phyloP scores from a whole-genome alignment of 2,888 invertebrate species.

The Anagyrus pseudococci region DNA sequence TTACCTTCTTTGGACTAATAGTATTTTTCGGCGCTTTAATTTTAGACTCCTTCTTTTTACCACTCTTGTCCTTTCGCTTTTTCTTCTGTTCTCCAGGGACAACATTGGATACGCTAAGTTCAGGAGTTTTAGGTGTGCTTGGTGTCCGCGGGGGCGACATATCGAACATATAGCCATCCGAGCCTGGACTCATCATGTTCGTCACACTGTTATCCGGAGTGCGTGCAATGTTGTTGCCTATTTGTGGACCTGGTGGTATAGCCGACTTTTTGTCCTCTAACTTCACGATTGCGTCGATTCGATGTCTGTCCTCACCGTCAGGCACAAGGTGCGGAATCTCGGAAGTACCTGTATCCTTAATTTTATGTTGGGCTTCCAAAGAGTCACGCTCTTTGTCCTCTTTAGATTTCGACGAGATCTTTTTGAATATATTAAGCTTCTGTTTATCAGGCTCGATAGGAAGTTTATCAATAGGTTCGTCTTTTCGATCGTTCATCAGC shows the following conservation, averaged over 20 bases:
- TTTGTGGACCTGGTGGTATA: constrained; percentile 55
- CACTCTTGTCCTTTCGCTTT: constrained; percentile 68
- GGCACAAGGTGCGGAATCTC: constrained; percentile 61
- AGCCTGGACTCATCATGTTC: constrained; percentile 55
- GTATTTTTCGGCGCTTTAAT: constrained; percentile 53
- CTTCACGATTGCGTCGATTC: constrained; percentile 43
- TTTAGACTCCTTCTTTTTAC: constrained; percentile 63
- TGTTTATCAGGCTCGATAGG: constrained; percentile 83
- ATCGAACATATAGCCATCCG: constrained; percentile 60
- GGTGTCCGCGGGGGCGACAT: constrained; percentile 66
- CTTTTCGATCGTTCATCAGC: constrained; percentile 63
- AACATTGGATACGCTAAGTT: constrained; percentile 65
- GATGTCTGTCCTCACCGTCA: constrained; percentile 58
- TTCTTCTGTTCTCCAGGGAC: constrained; percentile 61
- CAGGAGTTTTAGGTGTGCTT: constrained; percentile 67
- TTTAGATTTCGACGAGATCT: constrained; percentile 76
- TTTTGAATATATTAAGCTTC: constrained; percentile 87
- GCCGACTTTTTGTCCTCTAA: constrained; percentile 53
- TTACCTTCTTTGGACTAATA: constrained; percentile 55
- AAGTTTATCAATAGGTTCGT: constrained; percentile 69
- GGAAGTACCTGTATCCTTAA: constrained; percentile 57
- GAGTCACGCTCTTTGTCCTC: constrained; percentile 68
- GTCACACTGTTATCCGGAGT: constrained; percentile 38
- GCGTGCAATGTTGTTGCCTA: constrained; percentile 44
- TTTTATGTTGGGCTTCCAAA: constrained; percentile 49